A percentile compares a stretch with the other conserved stretches of the same genome.
These are phyloP conservation scores for Mus spretus DNA, from an alignment of 2,797 vertebrate genomes.

Conservation along the genomic window DNA sequence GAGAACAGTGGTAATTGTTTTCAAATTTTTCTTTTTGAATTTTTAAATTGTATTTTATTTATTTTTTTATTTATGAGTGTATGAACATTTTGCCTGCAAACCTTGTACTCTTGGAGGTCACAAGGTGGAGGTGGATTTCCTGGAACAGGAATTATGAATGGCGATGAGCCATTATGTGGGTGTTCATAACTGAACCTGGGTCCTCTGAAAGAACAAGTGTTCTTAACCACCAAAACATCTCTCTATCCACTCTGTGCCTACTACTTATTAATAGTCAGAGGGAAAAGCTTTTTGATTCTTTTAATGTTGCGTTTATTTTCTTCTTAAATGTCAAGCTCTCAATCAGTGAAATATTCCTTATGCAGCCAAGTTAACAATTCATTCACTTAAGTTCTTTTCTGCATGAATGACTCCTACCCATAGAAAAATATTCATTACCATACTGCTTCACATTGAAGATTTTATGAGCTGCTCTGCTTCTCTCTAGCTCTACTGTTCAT, in stretches of 20 bases:
- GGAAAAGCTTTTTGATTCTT: not conserved
- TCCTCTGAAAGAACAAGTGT: not conserved
- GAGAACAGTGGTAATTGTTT: conserved; percentile 17
- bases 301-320: conserved; percentile 67
- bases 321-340: conserved; percentile 41
- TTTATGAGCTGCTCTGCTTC: conserved; percentile 39
- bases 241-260: not conserved
- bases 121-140: not conserved
- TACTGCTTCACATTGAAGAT: conserved; percentile 59
- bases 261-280: conserved; percentile 58
- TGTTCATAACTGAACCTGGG: not conserved
- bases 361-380: conserved; percentile 57
- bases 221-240: not conserved
- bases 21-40: conserved; percentile 42
- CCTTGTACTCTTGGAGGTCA: not conserved
- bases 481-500: conserved; percentile 41
- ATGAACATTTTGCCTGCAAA: not conserved
- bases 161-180: no score
- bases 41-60: not conserved
- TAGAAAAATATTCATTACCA: conserved; percentile 51
- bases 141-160: not conserved
- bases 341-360: conserved; percentile 55
- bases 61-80: not conserved
- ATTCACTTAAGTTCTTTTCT: conserved; percentile 53
- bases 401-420: conserved; percentile 43